Conservation (phyloP, 2,113 vertebrate species). For the Sebastes fasciatus region DNA sequence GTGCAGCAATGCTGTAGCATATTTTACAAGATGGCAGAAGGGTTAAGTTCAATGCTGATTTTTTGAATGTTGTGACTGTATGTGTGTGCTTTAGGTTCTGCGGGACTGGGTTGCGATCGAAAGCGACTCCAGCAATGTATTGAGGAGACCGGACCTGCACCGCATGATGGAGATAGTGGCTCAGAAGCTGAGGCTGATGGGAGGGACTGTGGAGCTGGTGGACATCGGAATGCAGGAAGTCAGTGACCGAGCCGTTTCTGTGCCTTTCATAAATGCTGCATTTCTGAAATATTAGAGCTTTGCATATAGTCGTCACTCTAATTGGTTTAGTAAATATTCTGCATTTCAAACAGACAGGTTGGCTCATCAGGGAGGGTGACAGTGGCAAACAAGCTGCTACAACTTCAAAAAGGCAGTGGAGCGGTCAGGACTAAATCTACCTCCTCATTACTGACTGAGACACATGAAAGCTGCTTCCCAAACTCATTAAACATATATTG, state of each 20-base stretch:
- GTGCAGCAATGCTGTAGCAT: background rate
- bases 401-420: slow-evolving; percentile 11
- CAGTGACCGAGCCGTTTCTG: slow-evolving; percentile 18
- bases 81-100: slow-evolving; percentile 80
- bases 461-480: slow-evolving; percentile 43
- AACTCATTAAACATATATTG: slow-evolving; percentile 35
- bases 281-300: slow-evolving; percentile 1
- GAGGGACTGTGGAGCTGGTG: slow-evolving; percentile 83
- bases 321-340: slow-evolving; percentile 11
- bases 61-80: slow-evolving; percentile 6
- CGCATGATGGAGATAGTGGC: slow-evolving; percentile 86
- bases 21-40: background rate
- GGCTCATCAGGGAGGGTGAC: background rate
- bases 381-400: background rate
- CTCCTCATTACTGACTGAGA: slow-evolving; percentile 35
- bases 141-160: slow-evolving; percentile 83
- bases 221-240: slow-evolving; percentile 88
- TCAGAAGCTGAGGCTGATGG: slow-evolving; percentile 84
- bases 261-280: background rate
- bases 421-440: slow-evolving; percentile 1
- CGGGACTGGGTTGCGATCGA: slow-evolving; percentile 91
- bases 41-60: background rate
- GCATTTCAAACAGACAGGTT: slow-evolving; percentile 15
- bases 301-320: background rate
- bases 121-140: slow-evolving; percentile 89